Evolutionary conservation across 2,888 invertebrate genomes (phyloP), one percentile per base, ranked within the genome.

Genomic region (Metopia argyrocephala): DNA sequence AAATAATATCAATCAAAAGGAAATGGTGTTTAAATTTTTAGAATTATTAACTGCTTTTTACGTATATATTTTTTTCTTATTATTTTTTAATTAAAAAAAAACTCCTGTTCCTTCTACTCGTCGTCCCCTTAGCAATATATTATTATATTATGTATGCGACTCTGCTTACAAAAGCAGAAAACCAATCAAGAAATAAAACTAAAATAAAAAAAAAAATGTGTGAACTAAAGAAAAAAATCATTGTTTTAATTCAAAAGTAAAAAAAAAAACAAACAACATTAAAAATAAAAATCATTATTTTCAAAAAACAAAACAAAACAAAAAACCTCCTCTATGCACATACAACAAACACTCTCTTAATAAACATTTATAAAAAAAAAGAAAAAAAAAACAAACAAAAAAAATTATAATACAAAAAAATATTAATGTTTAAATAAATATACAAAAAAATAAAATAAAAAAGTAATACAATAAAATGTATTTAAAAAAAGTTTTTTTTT

Each of bases 401-500:
- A 31, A 46, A 64, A 64, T 38, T 38, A 38, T 38, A 38, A 46
- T 48, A 64, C 6, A 61, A 65, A 81, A 65, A 74, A 78, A 66
- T 78, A 81, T 81, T 78, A 81, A 81, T 81, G 80, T 81, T 81
- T 81, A 81, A 80, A 78, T 74, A 81, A 73, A 73, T 78, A 65
- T 9, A 74, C 76, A 61, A 70, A 66, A 76, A 61, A 74, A 66
- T 46, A 70, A 69, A 64, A 31, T 59, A 69, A 70, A 69, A 64
- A 59, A 38, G 61, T 20, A 52, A 57, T 45, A 66, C 38, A 66
- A 56, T 45, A 45, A 52, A 65, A 65, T 52, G 70, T 38, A 76
- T 57, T 50, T 59, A 50, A 38, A 74, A 57, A 52, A 0, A 1
- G 9, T 31, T 12, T 31, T 38, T 38, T 3, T 31, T 7, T 1